phyloP scores from a whole-genome alignment of 2,888 invertebrate species.

The Andrena marginata region DNA sequence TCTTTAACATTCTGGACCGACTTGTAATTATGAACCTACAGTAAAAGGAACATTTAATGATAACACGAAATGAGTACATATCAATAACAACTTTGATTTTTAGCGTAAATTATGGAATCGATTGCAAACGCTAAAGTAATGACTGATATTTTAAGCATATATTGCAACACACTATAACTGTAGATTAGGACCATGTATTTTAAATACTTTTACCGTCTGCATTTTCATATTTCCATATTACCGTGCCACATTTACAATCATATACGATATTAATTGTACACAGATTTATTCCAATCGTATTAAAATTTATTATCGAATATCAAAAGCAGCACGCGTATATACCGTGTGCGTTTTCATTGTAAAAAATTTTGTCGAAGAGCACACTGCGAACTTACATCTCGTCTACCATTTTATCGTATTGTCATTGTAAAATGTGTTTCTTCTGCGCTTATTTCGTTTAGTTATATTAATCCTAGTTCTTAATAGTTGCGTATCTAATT shows the following conservation, averaged over 20 bases:
- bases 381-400: conserved; percentile 23
- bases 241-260: conserved; percentile 48
- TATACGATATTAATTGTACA: conserved; percentile 31
- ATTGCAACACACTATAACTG: conserved; percentile 13
- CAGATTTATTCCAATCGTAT: conserved; percentile 32
- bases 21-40: conserved; percentile 2
- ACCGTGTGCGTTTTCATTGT: conserved; percentile 22
- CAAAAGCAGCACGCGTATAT: conserved; percentile 16
- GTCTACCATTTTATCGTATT: conserved; percentile 61
- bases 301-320: conserved; percentile 48
- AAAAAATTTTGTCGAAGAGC: conserved; percentile 10
- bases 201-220: conserved; percentile 31
- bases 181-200: conserved; percentile 27
- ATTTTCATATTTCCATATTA: conserved; percentile 41
- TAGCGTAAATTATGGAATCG: not conserved
- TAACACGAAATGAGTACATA: conserved; percentile 5
- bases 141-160: conserved; percentile 3
- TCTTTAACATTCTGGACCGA: no score
- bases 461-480: conserved; percentile 16
- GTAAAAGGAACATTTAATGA: conserved; percentile 17
- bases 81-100: conserved; percentile 15
- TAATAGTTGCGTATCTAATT: conserved; percentile 14
- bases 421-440: conserved; percentile 62
- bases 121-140: not conserved
- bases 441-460: conserved; percentile 25